Conservation (phyloP, 2,797 vertebrate species). For the Parauchenoglanis punctatus region DNA sequence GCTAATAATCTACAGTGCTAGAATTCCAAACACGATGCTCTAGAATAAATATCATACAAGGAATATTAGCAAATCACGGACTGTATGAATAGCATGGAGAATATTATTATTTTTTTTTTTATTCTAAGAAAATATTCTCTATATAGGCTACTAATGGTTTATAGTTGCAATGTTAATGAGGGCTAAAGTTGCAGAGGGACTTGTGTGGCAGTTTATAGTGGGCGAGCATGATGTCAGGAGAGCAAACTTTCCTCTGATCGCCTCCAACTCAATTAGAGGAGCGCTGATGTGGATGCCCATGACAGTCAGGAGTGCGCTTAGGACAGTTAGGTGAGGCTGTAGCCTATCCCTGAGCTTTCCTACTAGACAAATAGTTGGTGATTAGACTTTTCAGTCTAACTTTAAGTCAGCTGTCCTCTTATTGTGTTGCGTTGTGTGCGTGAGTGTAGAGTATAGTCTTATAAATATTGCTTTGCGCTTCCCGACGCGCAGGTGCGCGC, state of each 20-base stretch:
- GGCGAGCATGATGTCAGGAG: background rate
- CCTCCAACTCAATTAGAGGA: conserved; percentile 18
- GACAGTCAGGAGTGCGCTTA: background rate
- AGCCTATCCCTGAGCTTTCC: background rate
- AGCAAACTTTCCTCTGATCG: conserved; percentile 34
- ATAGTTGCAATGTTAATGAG: background rate
- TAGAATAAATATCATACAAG: background rate
- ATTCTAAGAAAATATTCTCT: background rate
- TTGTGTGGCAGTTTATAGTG: background rate
- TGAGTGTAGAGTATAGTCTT: background rate
- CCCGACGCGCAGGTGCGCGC: conserved; percentile 8
- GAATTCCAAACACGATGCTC: background rate
- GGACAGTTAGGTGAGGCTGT: background rate
- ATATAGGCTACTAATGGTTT: background rate
- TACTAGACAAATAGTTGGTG: background rate
- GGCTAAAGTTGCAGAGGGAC: conserved; percentile 1
- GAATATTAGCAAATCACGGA: background rate
- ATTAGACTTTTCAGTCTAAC: background rate
- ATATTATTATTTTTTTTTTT: background rate
- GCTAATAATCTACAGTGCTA: background rate
- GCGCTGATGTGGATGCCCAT: conserved; percentile 12
- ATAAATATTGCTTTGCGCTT: background rate
- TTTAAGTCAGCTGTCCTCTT: background rate
- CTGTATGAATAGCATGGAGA: background rate
- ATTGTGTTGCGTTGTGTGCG: background rate